Conservation (phyloP, 2,797 vertebrate genomes). For the Novumbra hubbsi region DNA sequence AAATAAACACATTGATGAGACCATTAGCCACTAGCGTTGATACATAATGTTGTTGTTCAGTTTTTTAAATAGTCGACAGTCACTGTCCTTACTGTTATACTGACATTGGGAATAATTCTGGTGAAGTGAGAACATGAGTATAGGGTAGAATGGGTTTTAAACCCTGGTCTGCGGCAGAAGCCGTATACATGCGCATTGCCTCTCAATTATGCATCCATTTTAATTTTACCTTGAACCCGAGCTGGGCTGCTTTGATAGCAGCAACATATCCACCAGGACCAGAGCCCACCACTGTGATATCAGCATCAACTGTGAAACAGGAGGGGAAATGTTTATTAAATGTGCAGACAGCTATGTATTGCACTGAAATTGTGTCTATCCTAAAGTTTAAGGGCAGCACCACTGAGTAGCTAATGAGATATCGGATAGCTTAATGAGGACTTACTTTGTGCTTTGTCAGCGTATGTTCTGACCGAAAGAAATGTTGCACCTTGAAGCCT, state of each 20-base stretch:
- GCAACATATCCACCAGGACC: constrained; percentile 97
- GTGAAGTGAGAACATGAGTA: too few species aligned
- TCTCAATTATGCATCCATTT: too few species aligned
- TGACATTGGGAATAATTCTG: too few species aligned
- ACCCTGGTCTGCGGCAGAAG: too few species aligned
- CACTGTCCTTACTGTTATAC: too few species aligned
- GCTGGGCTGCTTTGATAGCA: constrained; percentile 96
- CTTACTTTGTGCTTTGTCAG: constrained; percentile 86
- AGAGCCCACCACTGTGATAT: constrained; percentile 94
- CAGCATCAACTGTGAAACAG: constrained; percentile 84
- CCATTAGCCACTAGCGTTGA: background rate
- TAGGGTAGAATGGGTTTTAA: too few species aligned
- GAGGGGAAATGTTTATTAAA: background rate
- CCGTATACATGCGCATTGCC: too few species aligned
- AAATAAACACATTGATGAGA: background rate
- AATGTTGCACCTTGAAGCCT: constrained; percentile 80
- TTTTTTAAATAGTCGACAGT: background rate
- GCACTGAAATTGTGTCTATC: background rate
- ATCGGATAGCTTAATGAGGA: background rate
- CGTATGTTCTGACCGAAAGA: constrained; percentile 81
- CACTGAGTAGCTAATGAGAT: background rate
- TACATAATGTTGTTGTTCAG: background rate
- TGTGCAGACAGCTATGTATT: background rate
- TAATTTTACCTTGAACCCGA: constrained; percentile 90
- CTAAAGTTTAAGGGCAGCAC: background rate